These are phyloP conservation scores for Hydropsyche tenuis DNA, from an alignment of 1,140 invertebrate genomes.

Conservation along the genomic window DNA sequence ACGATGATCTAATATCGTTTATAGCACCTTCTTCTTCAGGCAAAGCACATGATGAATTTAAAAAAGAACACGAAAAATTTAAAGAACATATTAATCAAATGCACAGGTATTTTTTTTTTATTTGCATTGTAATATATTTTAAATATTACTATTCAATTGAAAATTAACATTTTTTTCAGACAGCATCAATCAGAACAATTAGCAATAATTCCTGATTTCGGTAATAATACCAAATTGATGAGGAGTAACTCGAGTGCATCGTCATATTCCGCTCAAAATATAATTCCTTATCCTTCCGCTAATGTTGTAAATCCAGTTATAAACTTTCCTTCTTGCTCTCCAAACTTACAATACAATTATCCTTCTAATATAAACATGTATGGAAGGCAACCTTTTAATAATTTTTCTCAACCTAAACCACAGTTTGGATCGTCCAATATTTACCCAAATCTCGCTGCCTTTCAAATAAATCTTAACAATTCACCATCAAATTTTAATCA, in stretches of 20 bases:
- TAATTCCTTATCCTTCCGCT: slow-evolving; percentile 39
- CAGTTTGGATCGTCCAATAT: slow-evolving; percentile 2
- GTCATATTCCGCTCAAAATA: slow-evolving; percentile 35
- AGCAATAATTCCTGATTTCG: slow-evolving; percentile 32
- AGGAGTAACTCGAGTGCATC: slow-evolving; percentile 42
- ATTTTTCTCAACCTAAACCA: neutral
- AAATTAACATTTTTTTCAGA: slow-evolving; percentile 54
- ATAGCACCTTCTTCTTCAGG: slow-evolving; percentile 67
- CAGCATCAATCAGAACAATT: slow-evolving; percentile 55
- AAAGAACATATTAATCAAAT: slow-evolving; percentile 66
- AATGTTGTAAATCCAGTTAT: slow-evolving; percentile 45
- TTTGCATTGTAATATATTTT: no score
- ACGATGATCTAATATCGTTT: slow-evolving; percentile 78
- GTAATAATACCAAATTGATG: slow-evolving; percentile 30
- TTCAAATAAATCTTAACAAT: neutral
- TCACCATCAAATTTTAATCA: neutral
- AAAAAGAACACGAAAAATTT: slow-evolving; percentile 59
- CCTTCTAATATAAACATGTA: neutral
- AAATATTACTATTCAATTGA: neutral
- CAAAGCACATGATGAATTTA: slow-evolving; percentile 59
- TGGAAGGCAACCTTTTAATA: no score
- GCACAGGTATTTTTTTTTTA: no score
- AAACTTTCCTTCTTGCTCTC: slow-evolving; percentile 36
- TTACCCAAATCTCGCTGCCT: slow-evolving; percentile 7
- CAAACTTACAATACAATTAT: slow-evolving; percentile 40